These are phyloP conservation scores for Cotesia chilonis DNA, from an alignment of 1,140 invertebrate species.

Conservation along the genomic window DNA sequence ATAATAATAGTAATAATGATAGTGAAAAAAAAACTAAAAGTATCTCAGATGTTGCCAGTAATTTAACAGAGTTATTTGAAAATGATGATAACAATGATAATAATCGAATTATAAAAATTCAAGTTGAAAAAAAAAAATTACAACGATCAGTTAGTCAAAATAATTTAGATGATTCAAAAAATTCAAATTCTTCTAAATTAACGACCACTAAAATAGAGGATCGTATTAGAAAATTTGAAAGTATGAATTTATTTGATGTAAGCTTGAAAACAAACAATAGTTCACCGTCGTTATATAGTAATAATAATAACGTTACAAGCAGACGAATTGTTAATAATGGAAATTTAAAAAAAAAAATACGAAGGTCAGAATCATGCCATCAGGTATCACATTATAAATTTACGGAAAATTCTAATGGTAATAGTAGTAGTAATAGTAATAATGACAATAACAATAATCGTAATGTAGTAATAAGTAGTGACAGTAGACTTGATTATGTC, in stretches of 20 bases:
- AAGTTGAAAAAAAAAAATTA: constrained; percentile 50
- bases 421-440: too few relatives aligned
- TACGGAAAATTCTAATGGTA: too few relatives aligned
- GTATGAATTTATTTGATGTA: constrained; percentile 56
- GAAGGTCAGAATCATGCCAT: constrained; percentile 61
- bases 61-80: constrained; percentile 38
- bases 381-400: constrained; percentile 46
- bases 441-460: constrained; percentile 38
- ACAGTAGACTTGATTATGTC: constrained; percentile 56
- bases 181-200: constrained; percentile 64
- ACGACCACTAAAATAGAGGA: constrained; percentile 50
- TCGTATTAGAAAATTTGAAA: constrained; percentile 61
- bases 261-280: constrained; percentile 37
- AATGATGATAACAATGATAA: constrained; percentile 41
- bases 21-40: not conserved
- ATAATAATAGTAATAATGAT: constrained; percentile 35
- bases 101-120: constrained; percentile 41
- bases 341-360: constrained; percentile 43
- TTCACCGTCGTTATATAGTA: constrained; percentile 43
- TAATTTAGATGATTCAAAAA: constrained; percentile 38
- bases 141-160: constrained; percentile 47
- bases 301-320: not conserved
- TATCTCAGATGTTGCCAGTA: not conserved
- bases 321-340: constrained; percentile 26
- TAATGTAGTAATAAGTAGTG: constrained; percentile 53